These are phyloP conservation scores for Brachypterus glaber DNA, from an alignment of 2,888 invertebrate genomes.

Conservation along the genomic window DNA sequence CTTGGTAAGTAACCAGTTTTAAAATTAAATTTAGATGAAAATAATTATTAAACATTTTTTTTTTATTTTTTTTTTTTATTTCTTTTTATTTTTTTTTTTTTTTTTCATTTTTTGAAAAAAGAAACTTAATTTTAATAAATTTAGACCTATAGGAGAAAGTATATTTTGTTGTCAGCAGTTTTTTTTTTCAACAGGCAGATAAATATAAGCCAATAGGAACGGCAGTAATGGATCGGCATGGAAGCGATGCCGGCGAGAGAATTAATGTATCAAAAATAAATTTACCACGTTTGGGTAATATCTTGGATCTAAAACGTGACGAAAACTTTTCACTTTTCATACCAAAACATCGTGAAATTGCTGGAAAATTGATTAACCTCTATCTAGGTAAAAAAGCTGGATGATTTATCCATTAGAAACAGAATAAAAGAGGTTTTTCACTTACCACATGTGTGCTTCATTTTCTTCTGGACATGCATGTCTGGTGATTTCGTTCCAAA, in stretches of 20 bases:
- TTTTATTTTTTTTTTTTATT: too few species aligned
- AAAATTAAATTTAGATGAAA: background rate
- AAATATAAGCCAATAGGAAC: slow-evolving; percentile 49
- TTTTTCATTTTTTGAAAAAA: too few species aligned
- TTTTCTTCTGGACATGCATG: too few species aligned
- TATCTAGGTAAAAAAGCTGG: slow-evolving; percentile 49
- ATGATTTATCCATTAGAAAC: too few species aligned
- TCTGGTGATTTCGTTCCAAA: too few species aligned
- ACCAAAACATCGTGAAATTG: slow-evolving; percentile 59
- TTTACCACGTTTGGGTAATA: slow-evolving; percentile 49
- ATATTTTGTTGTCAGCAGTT: too few species aligned
- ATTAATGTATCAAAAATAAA: slow-evolving; percentile 47
- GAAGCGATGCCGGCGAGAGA: slow-evolving; percentile 43
- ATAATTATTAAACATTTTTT: slow-evolving; percentile 1
- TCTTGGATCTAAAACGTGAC: slow-evolving; percentile 49
- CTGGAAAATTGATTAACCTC: slow-evolving; percentile 57
- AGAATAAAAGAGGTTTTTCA: too few species aligned
- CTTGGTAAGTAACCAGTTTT: slow-evolving; percentile 44
- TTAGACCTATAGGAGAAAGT: too few species aligned
- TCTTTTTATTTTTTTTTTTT: too few species aligned
- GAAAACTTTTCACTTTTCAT: slow-evolving; percentile 67
- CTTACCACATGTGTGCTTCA: too few species aligned
- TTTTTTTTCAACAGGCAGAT: too few species aligned
- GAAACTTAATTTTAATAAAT: too few species aligned
- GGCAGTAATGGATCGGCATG: slow-evolving; percentile 53